Conservation (phyloP, 2,797 vertebrate genomes). For the Danio albolineatus region DNA sequence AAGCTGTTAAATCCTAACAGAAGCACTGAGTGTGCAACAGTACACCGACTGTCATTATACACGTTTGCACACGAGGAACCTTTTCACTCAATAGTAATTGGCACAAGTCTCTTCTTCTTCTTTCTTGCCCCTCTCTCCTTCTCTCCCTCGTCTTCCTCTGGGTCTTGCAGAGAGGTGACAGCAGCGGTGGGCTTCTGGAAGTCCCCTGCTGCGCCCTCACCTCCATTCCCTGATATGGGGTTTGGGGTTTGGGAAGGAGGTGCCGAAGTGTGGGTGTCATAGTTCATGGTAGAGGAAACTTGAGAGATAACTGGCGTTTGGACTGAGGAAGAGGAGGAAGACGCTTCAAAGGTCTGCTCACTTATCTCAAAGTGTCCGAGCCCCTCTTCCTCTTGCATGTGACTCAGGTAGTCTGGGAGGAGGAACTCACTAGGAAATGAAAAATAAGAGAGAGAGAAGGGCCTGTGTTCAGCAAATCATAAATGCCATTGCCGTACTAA, state of each 20-base stretch:
- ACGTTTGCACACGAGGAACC: neutral
- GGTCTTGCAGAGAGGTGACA: slow-evolving; percentile 73
- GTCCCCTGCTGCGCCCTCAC: slow-evolving; percentile 69
- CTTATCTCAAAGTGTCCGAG: slow-evolving; percentile 87
- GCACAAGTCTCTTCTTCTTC: slow-evolving; percentile 82
- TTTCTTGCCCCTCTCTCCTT: slow-evolving; percentile 75
- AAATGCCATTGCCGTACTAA: neutral
- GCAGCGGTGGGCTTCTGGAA: slow-evolving; percentile 36
- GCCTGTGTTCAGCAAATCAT: slow-evolving; percentile 23
- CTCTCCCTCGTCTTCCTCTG: slow-evolving; percentile 74
- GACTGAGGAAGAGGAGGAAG: slow-evolving; percentile 88
- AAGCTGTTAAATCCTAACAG: neutral
- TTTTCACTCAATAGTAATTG: slow-evolving; percentile 83
- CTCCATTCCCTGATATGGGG: slow-evolving; percentile 76
- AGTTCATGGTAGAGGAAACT: slow-evolving; percentile 98
- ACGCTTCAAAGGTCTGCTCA: slow-evolving; percentile 80
- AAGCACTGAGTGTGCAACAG: neutral
- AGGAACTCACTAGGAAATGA: slow-evolving; percentile 86
- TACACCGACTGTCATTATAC: slow-evolving; percentile 10
- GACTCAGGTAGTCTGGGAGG: slow-evolving; percentile 91
- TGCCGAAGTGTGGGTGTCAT: slow-evolving; percentile 87
- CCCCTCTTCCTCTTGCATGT: slow-evolving; percentile 86
- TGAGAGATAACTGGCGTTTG: slow-evolving; percentile 99
- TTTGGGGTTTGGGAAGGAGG: slow-evolving; percentile 86
- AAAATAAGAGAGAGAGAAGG: slow-evolving; percentile 12